Percentiles rank a stretch among this genome's conserved stretches.
These are phyloP conservation scores for Sterna hirundo DNA, from an alignment of 2,113 vertebrate species.

Conservation along the genomic window DNA sequence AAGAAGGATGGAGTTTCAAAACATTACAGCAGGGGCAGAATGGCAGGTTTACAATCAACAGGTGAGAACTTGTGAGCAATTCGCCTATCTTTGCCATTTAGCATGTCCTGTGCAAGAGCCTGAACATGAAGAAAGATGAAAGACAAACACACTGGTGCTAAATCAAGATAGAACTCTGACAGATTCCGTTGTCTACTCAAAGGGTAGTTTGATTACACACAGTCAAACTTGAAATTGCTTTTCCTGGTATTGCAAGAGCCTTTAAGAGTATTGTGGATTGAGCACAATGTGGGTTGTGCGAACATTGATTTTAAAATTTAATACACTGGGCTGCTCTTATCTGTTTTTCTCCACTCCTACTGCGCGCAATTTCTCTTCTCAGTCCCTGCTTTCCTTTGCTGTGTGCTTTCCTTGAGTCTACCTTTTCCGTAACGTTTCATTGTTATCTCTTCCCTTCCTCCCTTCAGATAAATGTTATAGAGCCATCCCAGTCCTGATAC, in stretches of 20 bases:
- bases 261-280: neutral
- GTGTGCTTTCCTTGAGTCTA: neutral
- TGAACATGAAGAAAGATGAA: neutral
- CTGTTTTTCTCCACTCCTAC: neutral
- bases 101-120: neutral
- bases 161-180: neutral
- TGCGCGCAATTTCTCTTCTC: neutral
- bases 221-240: neutral
- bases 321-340: neutral
- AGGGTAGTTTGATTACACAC: neutral
- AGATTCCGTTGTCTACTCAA: neutral
- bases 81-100: neutral
- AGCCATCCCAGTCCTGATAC: neutral
- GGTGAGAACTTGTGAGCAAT: neutral
- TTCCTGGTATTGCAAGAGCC: neutral
- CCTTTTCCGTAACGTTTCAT: neutral
- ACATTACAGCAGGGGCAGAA: neutral
- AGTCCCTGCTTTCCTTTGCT: neutral
- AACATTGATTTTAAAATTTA: neutral
- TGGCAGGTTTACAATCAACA: neutral
- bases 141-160: neutral
- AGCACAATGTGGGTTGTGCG: fast-evolving
- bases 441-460: neutral
- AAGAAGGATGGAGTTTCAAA: neutral
- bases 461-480: neutral